These are phyloP conservation scores for Druon quercuslanigerum DNA, from an alignment of 1,140 invertebrate species.

Conservation along the genomic window DNA sequence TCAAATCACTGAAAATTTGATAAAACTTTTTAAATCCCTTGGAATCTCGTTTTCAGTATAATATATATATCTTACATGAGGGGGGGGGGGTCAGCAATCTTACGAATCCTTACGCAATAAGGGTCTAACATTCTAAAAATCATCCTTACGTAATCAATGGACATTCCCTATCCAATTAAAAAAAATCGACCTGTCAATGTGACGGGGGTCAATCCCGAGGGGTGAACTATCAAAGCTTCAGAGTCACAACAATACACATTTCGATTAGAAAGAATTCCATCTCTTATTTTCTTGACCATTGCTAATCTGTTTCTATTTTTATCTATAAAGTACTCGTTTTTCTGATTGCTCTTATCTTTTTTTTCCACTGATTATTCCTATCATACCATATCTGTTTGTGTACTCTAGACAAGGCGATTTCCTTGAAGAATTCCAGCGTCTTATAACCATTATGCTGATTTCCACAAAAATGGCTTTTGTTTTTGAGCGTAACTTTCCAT, in stretches of 20 bases:
- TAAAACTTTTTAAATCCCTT: no score
- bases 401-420: neutral
- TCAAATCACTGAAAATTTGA: no score
- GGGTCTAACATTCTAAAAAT: no score
- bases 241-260: neutral
- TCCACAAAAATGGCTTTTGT: neutral
- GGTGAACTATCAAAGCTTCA: no score
- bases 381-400: neutral
- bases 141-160: no score
- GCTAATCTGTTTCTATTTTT: conserved; percentile 19
- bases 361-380: neutral
- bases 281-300: neutral
- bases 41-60: no score
- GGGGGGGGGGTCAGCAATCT: no score
- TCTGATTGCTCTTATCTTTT: conserved; percentile 1
- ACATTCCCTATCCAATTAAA: no score
- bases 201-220: no score
- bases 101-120: no score
- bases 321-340: conserved; percentile 4
- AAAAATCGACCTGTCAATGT: no score
- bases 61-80: no score
- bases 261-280: neutral
- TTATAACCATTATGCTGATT: neutral
- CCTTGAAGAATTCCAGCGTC: neutral
- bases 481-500: neutral